Conservation (phyloP, 2,888 invertebrate species). For the Caenorhabditis sp. region DNA sequence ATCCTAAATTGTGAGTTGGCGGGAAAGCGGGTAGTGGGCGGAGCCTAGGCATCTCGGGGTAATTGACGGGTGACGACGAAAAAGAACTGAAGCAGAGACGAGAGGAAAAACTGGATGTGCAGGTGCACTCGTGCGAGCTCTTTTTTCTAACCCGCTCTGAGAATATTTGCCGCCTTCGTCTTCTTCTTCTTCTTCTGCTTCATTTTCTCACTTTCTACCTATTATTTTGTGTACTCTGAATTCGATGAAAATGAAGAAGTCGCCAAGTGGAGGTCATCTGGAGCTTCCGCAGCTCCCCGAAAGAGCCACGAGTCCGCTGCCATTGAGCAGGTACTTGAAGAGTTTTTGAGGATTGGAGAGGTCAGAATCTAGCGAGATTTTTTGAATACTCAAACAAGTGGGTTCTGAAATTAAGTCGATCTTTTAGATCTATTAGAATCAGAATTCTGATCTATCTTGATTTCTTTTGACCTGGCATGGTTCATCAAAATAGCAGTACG, state of each 20-base stretch:
- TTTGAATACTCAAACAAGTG: too few relatives aligned
- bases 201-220: background rate
- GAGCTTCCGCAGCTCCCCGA: slow-evolving; percentile 38
- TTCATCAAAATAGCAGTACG: too few relatives aligned
- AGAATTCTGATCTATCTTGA: too few relatives aligned
- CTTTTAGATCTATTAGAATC: too few relatives aligned
- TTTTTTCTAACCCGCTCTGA: slow-evolving; percentile 6
- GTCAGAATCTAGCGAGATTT: background rate
- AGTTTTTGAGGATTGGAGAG: background rate
- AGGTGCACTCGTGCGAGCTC: slow-evolving; percentile 46
- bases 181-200: background rate
- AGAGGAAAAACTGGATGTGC: slow-evolving; percentile 40
- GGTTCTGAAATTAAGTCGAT: too few relatives aligned
- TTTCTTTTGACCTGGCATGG: too few relatives aligned
- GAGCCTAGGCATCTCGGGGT: slow-evolving; percentile 2
- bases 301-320: slow-evolving; percentile 39
- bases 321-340: slow-evolving; percentile 29
- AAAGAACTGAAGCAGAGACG: background rate
- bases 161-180: background rate
- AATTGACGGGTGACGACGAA: slow-evolving; percentile 39
- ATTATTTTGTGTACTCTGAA: background rate
- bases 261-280: slow-evolving; percentile 41
- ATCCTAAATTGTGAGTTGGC: slow-evolving; percentile 52
- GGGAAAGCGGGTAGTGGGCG: slow-evolving; percentile 31
- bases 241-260: slow-evolving; percentile 35